These are phyloP conservation scores for Hipposideros larvatus DNA, from an alignment of 2,797 vertebrate genomes.

Conservation along the genomic window DNA sequence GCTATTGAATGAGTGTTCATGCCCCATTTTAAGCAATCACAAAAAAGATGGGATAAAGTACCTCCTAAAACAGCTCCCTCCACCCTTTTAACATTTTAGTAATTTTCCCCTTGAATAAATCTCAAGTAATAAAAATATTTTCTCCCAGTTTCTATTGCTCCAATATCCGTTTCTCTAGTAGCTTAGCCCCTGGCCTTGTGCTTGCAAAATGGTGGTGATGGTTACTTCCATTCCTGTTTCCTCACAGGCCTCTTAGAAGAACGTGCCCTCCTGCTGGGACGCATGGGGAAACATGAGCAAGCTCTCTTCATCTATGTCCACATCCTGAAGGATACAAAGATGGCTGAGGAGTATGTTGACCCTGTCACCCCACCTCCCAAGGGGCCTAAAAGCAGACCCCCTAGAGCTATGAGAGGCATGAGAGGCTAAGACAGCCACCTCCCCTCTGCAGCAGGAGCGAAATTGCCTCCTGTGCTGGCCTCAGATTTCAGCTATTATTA, in stretches of 20 bases:
- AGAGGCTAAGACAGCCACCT: background rate
- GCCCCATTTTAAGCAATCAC: background rate
- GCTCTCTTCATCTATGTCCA: constrained; percentile 99
- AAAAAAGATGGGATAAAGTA: background rate
- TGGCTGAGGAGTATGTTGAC: constrained; percentile 96
- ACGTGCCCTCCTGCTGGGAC: constrained; percentile 96
- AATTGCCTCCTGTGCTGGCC: background rate
- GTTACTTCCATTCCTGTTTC: background rate
- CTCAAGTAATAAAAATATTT: background rate
- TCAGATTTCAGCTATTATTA: rapidly evolving
- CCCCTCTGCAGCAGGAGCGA: background rate
- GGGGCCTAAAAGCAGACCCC: background rate
- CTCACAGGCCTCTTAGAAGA: constrained; percentile 96
- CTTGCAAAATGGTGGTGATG: background rate
- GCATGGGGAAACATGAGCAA: constrained; percentile 99
- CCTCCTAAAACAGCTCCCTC: constrained; percentile 28
- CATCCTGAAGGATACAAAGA: constrained; percentile 94
- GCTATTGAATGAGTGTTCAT: background rate
- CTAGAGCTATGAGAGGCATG: background rate
- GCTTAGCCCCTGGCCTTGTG: background rate
- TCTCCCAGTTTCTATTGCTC: background rate
- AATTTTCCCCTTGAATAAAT: background rate
- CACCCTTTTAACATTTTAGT: background rate
- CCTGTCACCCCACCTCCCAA: background rate
- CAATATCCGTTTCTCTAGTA: background rate